A percentile compares a stretch with the other conserved stretches of the same genome.
Conservation (phyloP, 1,140 invertebrate genomes). For the Drosophila sulfurigaster region DNA sequence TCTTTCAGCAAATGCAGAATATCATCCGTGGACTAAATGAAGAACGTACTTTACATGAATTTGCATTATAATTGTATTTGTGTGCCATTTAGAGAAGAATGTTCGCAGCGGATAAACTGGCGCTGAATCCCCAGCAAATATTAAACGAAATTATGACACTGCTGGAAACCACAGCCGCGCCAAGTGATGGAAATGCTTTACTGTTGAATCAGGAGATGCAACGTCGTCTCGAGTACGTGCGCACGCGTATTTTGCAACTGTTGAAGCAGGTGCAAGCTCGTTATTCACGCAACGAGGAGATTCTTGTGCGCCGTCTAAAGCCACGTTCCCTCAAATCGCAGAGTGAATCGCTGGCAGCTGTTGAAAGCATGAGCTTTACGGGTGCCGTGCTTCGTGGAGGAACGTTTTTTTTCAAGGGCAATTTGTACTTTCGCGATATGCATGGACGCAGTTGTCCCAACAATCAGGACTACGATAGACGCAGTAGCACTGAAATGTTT, state of each 20-base stretch:
- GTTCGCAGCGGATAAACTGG: slow-evolving; percentile 32
- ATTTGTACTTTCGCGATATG: slow-evolving; percentile 75
- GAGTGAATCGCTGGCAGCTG: background rate
- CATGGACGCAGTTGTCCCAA: slow-evolving; percentile 74
- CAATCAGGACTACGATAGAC: slow-evolving; percentile 74
- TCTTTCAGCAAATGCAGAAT: too few species aligned
- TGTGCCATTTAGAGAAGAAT: slow-evolving; percentile 26
- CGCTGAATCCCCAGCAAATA: slow-evolving; percentile 34
- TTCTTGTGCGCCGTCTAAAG: slow-evolving; percentile 50
- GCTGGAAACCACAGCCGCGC: slow-evolving; percentile 11
- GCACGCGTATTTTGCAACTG: slow-evolving; percentile 36
- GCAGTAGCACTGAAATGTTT: slow-evolving; percentile 73
- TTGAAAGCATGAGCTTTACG: slow-evolving; percentile 23
- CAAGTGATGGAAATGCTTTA: slow-evolving; percentile 45
- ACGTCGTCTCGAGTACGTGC: slow-evolving; percentile 47
- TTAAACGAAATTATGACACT: slow-evolving; percentile 46
- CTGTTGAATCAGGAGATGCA: slow-evolving; percentile 62
- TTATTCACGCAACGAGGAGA: slow-evolving; percentile 61
- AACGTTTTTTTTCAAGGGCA: slow-evolving; percentile 75
- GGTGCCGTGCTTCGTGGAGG: slow-evolving; percentile 66
- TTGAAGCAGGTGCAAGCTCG: slow-evolving; percentile 49
- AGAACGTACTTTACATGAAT: background rate
- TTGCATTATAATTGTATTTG: background rate
- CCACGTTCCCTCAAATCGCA: slow-evolving; percentile 8
- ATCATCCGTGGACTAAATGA: background rate